Base-by-base conservation (phyloP, 2,888 invertebrate genomes). In the Lithophane semibrunnea region DNA sequence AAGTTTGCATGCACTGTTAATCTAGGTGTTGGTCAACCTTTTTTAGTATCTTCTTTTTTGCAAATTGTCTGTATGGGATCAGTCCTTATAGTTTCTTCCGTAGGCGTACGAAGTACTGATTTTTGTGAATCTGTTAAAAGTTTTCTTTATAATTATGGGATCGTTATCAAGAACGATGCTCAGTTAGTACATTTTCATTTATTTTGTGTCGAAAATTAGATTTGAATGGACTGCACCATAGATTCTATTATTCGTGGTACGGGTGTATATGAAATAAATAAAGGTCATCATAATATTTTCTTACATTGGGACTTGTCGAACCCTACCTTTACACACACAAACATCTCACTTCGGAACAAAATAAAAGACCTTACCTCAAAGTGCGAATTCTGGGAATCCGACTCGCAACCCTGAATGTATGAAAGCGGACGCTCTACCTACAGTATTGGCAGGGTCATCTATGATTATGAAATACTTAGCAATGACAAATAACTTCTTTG, bases 361-460 rank as follows among this genome's bases (percentile, higher is more conserved):
- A 70, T 61, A 73, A 69, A 81, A 70, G 18, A 24, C 42, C n/a
- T 44, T 21, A 44, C 29, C 44, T 44, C 24, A 56, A 52, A 37
- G 52, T 77, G n/a, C 37, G 18, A 77, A 61, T 83, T 79, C 70
- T 24, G 44, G 67, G 84, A 68, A 79, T 37, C 8, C 16, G 60
- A 52, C 12, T 54, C 49, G 12, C 24, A 37, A 64, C 84, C 74
- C 58, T 74, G 74, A 79, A 65, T 47, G 16, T n/a, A 77, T 61
- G 68, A 71, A 60, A 44, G 21, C 54, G 24, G 54, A 61, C 21
- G 37, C 60, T 68, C 16, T 13, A 9, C 69, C 16, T 13, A 9
- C 69, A 29, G 7, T 29, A 54, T 67, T 52, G 52, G 16, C 54
- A 67, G 16, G 54, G 12, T 37, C 67, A 71, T 71, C 60, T 74